Conservation (phyloP, 2,888 invertebrate genomes). For the Panopea generosa region DNA sequence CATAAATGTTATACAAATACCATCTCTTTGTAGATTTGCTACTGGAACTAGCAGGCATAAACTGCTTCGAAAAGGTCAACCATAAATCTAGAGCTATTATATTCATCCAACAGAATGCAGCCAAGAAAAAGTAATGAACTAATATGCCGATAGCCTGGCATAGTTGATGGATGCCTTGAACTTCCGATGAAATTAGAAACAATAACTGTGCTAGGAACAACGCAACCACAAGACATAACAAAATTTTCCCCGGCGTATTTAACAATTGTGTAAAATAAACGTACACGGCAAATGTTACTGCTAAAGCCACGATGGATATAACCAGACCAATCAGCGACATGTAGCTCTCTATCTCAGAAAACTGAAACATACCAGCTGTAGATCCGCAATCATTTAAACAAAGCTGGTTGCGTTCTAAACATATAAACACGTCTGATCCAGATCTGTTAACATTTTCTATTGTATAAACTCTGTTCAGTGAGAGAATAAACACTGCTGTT, state of each 20-base stretch:
- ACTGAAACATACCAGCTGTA: constrained; percentile 34
- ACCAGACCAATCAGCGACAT: constrained; percentile 89
- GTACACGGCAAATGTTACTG: constrained; percentile 86
- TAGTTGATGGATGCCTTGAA: constrained; percentile 8
- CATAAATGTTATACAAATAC: constrained; percentile 81
- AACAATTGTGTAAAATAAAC: constrained; percentile 85
- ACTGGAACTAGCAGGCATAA: constrained; percentile 49
- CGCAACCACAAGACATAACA: constrained; percentile 86
- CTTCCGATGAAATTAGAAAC: constrained; percentile 86
- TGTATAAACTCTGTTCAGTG: constrained; percentile 27
- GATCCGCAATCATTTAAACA: constrained; percentile 16
- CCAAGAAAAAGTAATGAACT: constrained; percentile 87
- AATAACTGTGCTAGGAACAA: constrained; percentile 86
- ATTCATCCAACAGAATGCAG: constrained; percentile 87
- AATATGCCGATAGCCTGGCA: constrained; percentile 83
- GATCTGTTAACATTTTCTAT: constrained; percentile 35
- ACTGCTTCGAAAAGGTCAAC: constrained; percentile 84
- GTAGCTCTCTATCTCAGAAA: constrained; percentile 45
- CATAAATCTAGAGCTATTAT: constrained; percentile 88
- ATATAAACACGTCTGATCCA: constrained; percentile 53
- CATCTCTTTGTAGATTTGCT: constrained; percentile 64
- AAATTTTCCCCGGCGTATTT: constrained; percentile 87
- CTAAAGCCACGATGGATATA: constrained; percentile 86
- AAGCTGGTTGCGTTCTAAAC: constrained; percentile 38
- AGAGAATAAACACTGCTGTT: constrained; percentile 30